Conservation (phyloP, 2,113 vertebrate genomes). For the Cettia cetti region DNA sequence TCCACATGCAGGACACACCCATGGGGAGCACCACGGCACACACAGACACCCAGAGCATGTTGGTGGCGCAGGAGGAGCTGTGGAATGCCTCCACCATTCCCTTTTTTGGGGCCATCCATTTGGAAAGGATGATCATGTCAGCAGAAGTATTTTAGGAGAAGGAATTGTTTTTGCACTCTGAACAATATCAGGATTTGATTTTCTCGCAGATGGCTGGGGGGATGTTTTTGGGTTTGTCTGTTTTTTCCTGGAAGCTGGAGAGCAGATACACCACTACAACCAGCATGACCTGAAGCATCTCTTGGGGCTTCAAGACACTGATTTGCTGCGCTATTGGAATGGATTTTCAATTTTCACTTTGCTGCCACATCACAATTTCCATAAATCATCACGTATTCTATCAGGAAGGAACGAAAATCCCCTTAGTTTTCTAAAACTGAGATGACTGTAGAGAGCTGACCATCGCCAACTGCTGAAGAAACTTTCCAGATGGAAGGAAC, state of each 20-base stretch:
- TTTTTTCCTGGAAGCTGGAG: not conserved
- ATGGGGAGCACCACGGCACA: not conserved
- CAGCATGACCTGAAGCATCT: not conserved
- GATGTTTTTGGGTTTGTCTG: not conserved
- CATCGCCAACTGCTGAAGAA: not conserved
- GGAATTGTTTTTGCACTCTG: not conserved
- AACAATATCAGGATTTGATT: not conserved
- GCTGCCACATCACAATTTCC: not conserved
- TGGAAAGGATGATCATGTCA: not conserved
- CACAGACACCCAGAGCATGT: not conserved
- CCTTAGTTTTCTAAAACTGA: not conserved
- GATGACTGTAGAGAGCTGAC: not conserved
- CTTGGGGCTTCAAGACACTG: not conserved
- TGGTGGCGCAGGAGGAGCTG: not conserved
- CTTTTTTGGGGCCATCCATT: not conserved
- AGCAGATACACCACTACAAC: not conserved
- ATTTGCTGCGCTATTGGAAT: not conserved
- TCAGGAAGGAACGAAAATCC: not conserved
- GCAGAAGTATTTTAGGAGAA: not conserved
- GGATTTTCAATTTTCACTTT: not conserved
- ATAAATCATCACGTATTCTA: not conserved
- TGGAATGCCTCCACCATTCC: not conserved
- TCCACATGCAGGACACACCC: conserved; percentile 10
- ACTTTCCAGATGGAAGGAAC: conserved; percentile 36
- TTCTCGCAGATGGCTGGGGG: not conserved